Conservation (phyloP, 1,140 invertebrate genomes). For the Plodia interpunctella region DNA sequence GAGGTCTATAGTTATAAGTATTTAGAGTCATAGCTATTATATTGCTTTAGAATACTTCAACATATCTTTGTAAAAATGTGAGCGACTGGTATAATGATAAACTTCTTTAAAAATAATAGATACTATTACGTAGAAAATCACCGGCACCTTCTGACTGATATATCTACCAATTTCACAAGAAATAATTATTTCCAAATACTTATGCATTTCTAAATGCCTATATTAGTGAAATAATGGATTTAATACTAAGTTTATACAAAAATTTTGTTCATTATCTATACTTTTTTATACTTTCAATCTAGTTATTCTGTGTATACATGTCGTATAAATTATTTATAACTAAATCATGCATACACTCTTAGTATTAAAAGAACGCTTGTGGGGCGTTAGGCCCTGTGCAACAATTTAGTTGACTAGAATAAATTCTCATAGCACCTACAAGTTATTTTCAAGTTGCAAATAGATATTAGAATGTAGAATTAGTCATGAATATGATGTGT, state of each 20-base stretch:
- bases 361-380: slow-evolving; percentile 63
- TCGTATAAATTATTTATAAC: slow-evolving; percentile 69
- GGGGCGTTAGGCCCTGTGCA: slow-evolving; percentile 56
- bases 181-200: slow-evolving; percentile 61
- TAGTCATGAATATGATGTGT: slow-evolving; percentile 72
- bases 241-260: slow-evolving; percentile 23
- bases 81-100: slow-evolving; percentile 42
- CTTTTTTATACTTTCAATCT: slow-evolving; percentile 46
- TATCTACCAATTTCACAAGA: slow-evolving; percentile 25
- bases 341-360: slow-evolving; percentile 74
- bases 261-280: slow-evolving; percentile 22
- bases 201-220: slow-evolving; percentile 63
- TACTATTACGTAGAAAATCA: slow-evolving; percentile 22
- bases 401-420: slow-evolving; percentile 67
- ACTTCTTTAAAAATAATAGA: slow-evolving; percentile 21
- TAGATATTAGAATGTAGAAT: slow-evolving; percentile 67
- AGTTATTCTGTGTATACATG: slow-evolving; percentile 60
- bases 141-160: slow-evolving; percentile 45
- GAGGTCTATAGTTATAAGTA: slow-evolving; percentile 74
- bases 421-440: slow-evolving; percentile 71
- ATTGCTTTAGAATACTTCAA: slow-evolving; percentile 75
- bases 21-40: slow-evolving; percentile 72
- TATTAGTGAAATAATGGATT: slow-evolving; percentile 35
- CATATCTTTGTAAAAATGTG: slow-evolving; percentile 71
- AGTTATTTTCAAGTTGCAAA: slow-evolving; percentile 71